phyloP scores from a whole-genome alignment of 2,797 vertebrate genomes.

The Clarias fuscus region DNA sequence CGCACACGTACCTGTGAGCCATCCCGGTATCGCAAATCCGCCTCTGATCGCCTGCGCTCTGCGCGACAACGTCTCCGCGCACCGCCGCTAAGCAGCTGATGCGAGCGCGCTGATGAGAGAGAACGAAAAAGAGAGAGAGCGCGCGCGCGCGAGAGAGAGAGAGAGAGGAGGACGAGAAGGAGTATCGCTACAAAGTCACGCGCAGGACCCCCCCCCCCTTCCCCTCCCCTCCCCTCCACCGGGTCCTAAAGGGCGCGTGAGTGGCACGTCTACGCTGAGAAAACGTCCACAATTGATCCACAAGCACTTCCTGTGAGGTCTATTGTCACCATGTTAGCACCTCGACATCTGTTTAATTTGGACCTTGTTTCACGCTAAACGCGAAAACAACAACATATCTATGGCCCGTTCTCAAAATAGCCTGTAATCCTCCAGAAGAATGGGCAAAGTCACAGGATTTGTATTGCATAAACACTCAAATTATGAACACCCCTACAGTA shows the following conservation, averaged over 20 bases:
- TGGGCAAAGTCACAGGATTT: neutral
- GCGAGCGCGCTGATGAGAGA: conserved; percentile 45
- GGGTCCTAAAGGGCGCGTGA: conserved; percentile 69
- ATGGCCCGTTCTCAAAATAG: neutral
- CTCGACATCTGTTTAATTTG: neutral
- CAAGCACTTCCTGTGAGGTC: neutral
- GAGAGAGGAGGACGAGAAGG: conserved; percentile 30
- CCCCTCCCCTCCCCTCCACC: conserved; percentile 37
- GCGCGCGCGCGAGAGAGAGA: conserved; percentile 44
- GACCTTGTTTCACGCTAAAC: neutral
- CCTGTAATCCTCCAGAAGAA: neutral
- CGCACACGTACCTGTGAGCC: conserved; percentile 68
- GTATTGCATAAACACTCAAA: neutral
- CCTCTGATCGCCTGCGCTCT: neutral
- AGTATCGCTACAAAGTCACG: conserved; percentile 27
- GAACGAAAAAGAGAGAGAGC: conserved; percentile 27
- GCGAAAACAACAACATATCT: neutral
- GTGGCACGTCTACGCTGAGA: neutral
- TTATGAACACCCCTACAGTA: neutral
- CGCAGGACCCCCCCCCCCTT: conserved; percentile 16
- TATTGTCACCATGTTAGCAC: neutral
- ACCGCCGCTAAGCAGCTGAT: conserved; percentile 72
- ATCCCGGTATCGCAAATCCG: conserved; percentile 60
- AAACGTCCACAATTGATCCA: neutral
- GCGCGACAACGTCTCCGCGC: conserved; percentile 11